phyloP scores from a whole-genome alignment of 2,113 vertebrate species.

The Elephantulus edwardii region DNA sequence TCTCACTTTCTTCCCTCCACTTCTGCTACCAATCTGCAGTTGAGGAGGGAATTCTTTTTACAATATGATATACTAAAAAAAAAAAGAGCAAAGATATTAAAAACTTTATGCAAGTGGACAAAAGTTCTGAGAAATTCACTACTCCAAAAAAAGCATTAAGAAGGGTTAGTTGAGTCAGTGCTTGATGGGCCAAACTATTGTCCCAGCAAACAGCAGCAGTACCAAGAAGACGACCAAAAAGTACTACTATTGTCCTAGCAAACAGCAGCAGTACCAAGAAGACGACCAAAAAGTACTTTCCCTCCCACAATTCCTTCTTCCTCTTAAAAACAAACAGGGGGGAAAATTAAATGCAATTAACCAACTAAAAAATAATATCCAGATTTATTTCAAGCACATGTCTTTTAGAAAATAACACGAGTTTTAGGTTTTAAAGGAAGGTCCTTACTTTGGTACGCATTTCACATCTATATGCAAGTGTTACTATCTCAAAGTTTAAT shows the following conservation, averaged over 20 bases:
- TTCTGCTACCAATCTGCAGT: conserved; percentile 27
- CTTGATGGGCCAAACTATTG: background rate
- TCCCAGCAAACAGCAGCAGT: background rate
- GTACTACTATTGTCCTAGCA: too few species aligned
- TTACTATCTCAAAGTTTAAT: background rate
- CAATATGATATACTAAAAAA: conserved; percentile 4
- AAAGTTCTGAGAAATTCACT: background rate
- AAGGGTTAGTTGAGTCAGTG: background rate
- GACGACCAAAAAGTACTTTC: conserved; percentile 8
- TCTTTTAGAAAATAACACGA: conserved; percentile 45
- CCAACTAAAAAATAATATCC: background rate
- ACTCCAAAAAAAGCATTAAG: background rate
- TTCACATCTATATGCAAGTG: background rate
- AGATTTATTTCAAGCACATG: conserved; percentile 39
- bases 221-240: conserved; percentile 21
- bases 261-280: conserved; percentile 6
- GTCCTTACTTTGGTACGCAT: conserved; percentile 3
- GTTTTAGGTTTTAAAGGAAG: background rate
- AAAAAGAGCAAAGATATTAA: background rate
- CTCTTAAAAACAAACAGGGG: background rate
- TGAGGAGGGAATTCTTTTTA: background rate
- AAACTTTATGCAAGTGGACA: background rate
- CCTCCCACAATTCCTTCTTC: background rate
- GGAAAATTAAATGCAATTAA: conserved; percentile 16
- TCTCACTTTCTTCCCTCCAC: conserved; percentile 36